These are phyloP conservation scores for Melipona beecheii DNA, from an alignment of 2,888 invertebrate species.

Conservation along the genomic window DNA sequence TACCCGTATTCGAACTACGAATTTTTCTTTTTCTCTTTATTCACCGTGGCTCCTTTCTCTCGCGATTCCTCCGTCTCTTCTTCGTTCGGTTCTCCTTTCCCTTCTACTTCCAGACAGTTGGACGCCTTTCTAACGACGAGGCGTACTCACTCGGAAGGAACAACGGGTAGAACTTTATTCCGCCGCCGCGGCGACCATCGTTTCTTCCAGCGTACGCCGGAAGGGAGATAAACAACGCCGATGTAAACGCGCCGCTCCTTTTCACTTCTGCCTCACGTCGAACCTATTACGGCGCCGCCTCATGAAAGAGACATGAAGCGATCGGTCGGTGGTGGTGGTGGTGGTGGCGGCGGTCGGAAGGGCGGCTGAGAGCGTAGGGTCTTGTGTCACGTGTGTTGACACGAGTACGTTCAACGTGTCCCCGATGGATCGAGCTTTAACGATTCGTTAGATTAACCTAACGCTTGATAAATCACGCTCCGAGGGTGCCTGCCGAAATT, in stretches of 20 bases:
- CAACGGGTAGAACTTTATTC: constrained; percentile 75
- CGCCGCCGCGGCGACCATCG: constrained; percentile 59
- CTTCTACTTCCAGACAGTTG: constrained; percentile 72
- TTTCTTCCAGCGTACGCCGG: constrained; percentile 39
- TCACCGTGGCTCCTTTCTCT: not conserved
- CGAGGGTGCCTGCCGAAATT: not conserved
- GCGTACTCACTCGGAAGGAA: constrained; percentile 75
- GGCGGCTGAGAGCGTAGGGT: constrained; percentile 52
- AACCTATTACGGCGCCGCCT: constrained; percentile 72
- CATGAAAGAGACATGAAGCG: constrained; percentile 74
- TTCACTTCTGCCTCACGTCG: constrained; percentile 72
- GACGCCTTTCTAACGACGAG: constrained; percentile 75
- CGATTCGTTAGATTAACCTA: constrained; percentile 67
- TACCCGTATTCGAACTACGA: constrained; percentile 13
- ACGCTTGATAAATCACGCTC: constrained; percentile 51
- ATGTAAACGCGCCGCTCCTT: constrained; percentile 66
- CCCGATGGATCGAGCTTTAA: constrained; percentile 61
- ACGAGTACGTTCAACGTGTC: constrained; percentile 64
- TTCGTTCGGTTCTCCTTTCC: constrained; percentile 23
- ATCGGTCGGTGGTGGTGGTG: constrained; percentile 57
- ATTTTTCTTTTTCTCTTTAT: not conserved
- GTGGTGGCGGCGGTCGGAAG: constrained; percentile 37
- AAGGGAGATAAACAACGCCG: constrained; percentile 70
- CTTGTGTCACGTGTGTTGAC: constrained; percentile 70
- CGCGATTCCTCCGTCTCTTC: not conserved